These are phyloP conservation scores for Lacerta viridis DNA, from an alignment of 2,797 vertebrate genomes.

Conservation along the genomic window DNA sequence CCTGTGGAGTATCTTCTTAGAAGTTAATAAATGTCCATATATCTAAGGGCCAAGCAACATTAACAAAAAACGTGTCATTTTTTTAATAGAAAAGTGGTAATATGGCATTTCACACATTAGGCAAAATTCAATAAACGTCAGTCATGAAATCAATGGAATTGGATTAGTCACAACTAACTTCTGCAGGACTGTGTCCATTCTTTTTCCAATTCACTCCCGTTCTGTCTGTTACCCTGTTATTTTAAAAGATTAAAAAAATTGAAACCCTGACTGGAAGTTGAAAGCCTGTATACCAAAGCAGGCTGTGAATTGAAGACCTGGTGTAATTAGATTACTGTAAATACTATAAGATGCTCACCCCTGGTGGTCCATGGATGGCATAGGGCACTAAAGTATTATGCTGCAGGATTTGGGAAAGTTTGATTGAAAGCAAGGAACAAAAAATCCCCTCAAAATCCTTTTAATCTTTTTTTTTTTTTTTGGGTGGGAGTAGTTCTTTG, in stretches of 20 bases:
- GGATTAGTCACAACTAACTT: constrained; percentile 21
- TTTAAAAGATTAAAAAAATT: constrained; percentile 82
- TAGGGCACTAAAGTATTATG: constrained; percentile 78
- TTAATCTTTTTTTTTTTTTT: constrained; percentile 82
- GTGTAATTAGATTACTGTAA: constrained; percentile 93
- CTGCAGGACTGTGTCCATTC: not conserved
- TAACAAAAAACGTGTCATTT: not conserved
- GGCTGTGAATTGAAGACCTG: constrained; percentile 79
- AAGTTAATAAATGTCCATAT: constrained; percentile 39
- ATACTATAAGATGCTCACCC: constrained; percentile 86
- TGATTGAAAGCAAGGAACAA: constrained; percentile 82
- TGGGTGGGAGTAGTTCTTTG: constrained; percentile 73
- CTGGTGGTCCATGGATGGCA: constrained; percentile 87
- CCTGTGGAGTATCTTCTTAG: constrained; percentile 26
- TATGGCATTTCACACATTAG: not conserved
- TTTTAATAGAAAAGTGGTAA: not conserved
- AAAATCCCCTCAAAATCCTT: constrained; percentile 82
- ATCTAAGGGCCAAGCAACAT: not conserved
- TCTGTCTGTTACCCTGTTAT: constrained; percentile 56
- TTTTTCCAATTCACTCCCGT: not conserved
- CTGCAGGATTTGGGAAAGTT: constrained; percentile 80
- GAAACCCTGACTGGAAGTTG: constrained; percentile 60
- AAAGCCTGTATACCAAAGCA: constrained; percentile 80
- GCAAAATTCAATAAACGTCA: constrained; percentile 15
- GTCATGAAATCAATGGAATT: constrained; percentile 5